Conservation (phyloP, 2,888 invertebrate genomes). For the Asteroscopus sphinx region DNA sequence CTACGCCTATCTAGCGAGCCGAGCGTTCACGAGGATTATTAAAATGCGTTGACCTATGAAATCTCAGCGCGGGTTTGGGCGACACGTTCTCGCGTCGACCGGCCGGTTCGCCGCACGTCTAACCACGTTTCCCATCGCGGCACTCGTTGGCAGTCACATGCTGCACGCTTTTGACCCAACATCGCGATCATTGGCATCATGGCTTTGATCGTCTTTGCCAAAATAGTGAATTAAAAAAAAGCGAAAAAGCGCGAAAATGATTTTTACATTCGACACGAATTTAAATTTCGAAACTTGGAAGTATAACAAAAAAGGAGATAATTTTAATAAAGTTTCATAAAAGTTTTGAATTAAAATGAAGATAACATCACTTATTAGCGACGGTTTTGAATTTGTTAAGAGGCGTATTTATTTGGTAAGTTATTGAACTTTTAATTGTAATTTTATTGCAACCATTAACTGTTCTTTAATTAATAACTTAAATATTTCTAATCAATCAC, state of each 20-base stretch:
- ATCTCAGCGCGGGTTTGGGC: constrained; percentile 42
- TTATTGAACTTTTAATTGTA: constrained; percentile 1
- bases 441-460: neutral
- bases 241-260: constrained; percentile 46
- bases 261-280: constrained; percentile 26
- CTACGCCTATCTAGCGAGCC: constrained; percentile 19
- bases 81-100: constrained; percentile 46
- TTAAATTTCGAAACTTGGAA: constrained; percentile 24
- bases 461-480: neutral
- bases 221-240: constrained; percentile 43
- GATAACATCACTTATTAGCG: constrained; percentile 64
- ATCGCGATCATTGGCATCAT: constrained; percentile 54
- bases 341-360: constrained; percentile 57
- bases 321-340: constrained; percentile 20
- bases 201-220: constrained; percentile 17
- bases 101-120: constrained; percentile 50
- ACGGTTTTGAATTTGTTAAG: constrained; percentile 69
- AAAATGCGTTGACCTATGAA: constrained; percentile 46
- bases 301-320: constrained; percentile 2
- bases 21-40: constrained; percentile 27
- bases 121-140: neutral
- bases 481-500: neutral
- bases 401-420: constrained; percentile 80
- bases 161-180: constrained; percentile 48
- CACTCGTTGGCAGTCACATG: constrained; percentile 70